Conservation (phyloP, 2,113 vertebrate species). For the Ailurus styani region DNA sequence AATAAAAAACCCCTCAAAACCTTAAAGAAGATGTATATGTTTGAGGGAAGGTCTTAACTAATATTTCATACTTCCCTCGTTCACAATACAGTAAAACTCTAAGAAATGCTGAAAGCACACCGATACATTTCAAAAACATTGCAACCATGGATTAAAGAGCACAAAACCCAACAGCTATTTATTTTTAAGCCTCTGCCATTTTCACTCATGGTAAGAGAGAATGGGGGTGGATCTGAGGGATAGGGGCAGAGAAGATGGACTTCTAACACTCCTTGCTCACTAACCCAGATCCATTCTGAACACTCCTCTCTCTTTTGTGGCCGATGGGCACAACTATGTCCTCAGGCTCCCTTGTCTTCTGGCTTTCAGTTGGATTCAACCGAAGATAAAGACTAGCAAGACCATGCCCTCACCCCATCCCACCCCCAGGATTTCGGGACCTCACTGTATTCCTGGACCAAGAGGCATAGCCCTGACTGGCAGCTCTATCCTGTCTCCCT, state of each 20-base stretch:
- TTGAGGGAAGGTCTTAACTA: not conserved
- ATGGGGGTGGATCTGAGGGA: not conserved
- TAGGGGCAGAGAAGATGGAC: too few relatives aligned
- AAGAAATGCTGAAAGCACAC: not conserved
- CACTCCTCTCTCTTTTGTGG: not conserved
- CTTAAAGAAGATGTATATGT: not conserved
- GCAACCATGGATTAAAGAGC: not conserved
- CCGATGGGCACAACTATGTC: not conserved
- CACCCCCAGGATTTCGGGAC: not conserved
- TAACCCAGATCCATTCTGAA: not conserved
- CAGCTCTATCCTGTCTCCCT: not conserved
- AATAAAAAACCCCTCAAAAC: not conserved
- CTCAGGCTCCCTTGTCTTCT: not conserved
- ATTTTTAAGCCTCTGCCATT: not conserved
- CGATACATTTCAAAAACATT: not conserved
- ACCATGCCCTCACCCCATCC: accelerated
- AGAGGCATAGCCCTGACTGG: not conserved
- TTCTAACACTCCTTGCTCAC: not conserved
- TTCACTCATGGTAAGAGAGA: not conserved
- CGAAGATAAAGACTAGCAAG: not conserved
- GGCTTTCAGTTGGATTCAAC: not conserved
- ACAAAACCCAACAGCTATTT: not conserved
- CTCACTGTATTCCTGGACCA: too few relatives aligned
- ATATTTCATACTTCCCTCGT: not conserved
- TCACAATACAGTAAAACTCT: not conserved